Base-by-base conservation (phyloP, 2,797 vertebrate genomes). In the Sciurus carolinensis region DNA sequence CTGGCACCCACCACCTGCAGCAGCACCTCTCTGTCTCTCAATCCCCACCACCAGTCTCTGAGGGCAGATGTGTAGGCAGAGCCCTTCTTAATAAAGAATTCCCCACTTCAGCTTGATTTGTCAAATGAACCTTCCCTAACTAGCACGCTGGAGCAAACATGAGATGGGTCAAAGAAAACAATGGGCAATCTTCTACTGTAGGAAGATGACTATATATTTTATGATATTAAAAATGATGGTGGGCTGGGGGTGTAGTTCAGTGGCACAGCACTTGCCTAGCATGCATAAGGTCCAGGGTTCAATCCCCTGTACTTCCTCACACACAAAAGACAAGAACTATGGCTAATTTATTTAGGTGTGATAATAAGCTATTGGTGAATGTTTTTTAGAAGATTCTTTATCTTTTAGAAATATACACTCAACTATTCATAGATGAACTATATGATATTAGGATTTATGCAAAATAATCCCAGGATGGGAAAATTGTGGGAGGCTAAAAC, bases 131-230 rank as follows among this genome's bases (percentile, higher is more conserved):
- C n/a, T 87, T 86, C 85, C 64, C n/a, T 79, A 66, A 54, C 67
- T 54, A 90, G 73, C 20, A 76, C 1, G 3, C 59, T 42, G 18
- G 54, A 52, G 3, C 75, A 75, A 90, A 83, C 50, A 87, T 10
- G n/a, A 81, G 22, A 91, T 17, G 4, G 36, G 75, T 64, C 64
- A 80, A 28, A 64, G 81, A 62, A 90, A 87, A 93, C 66, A 87
- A 4, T 50, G 50, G 64, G 42, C 76, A 85, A 87, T 72, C 18
- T 54, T 69, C 69, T 73, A 42, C 28, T 94, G 86, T n/a, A 71
- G 28, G 39, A 85, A 39, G 72, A 84, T 80, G 72, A 94, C 84
- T 75, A 57, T n/a, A 11, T 88, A 67, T 84, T 95, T 92, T 91
- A 76, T 47, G 20, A 81, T 42, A 73, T 64, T 82, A 86, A 76